These are phyloP conservation scores for Camelus dromedarius DNA, from an alignment of 2,113 vertebrate species.

Conservation along the genomic window DNA sequence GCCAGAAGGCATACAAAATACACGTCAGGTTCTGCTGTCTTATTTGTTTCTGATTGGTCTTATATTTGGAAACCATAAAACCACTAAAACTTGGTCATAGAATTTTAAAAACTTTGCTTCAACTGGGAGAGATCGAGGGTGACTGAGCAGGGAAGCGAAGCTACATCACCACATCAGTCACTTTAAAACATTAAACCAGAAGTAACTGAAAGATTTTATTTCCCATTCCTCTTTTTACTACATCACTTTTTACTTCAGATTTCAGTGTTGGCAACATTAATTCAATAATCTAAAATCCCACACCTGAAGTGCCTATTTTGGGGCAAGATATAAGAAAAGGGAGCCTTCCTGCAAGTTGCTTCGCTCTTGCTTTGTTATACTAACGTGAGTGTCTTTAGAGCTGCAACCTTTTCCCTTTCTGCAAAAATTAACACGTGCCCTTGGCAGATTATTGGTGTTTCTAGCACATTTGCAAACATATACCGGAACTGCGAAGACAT, in stretches of 20 bases:
- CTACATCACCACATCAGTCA: neutral
- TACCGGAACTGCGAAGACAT: neutral
- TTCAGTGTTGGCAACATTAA: neutral
- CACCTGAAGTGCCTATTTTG: neutral
- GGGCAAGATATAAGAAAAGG: conserved; percentile 43
- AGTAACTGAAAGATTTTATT: neutral
- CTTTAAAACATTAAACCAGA: conserved; percentile 37
- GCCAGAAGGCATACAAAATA: neutral
- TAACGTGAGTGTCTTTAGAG: neutral
- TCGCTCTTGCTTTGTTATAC: neutral
- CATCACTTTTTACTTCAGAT: neutral
- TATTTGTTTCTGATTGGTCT: conserved; percentile 53
- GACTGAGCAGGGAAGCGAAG: conserved; percentile 35
- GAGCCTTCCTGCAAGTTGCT: neutral
- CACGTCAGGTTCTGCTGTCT: neutral
- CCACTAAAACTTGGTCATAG: neutral
- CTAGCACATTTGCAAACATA: neutral
- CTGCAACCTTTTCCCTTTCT: conserved; percentile 42
- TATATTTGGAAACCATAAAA: conserved; percentile 48
- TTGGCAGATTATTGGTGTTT: neutral
- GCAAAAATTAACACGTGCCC: neutral
- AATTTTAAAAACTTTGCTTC: conserved; percentile 31
- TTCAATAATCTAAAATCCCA: conserved; percentile 11
- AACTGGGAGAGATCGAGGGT: conserved; percentile 9
- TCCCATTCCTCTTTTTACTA: conserved; percentile 47